A percentile compares a stretch with the other conserved stretches of the same genome.
Conservation (phyloP, 2,888 invertebrate genomes). For the Nomada flava region DNA sequence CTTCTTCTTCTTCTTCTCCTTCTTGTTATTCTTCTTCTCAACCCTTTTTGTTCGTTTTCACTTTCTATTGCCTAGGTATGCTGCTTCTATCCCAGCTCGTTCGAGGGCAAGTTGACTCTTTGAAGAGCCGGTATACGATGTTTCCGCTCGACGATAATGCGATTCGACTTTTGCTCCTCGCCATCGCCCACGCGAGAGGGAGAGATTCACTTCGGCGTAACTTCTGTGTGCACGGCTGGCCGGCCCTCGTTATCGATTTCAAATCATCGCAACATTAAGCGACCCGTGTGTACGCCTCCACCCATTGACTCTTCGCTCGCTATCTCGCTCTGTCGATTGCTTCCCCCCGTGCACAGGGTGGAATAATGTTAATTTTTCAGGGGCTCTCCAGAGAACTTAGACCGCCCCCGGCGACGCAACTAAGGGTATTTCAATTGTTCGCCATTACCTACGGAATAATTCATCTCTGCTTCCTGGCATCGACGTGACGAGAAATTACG, state of each 20-base stretch:
- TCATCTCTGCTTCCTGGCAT: slow-evolving; percentile 74
- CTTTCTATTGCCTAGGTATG: background rate
- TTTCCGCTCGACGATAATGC: slow-evolving; percentile 61
- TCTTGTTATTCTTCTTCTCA: slow-evolving; percentile 5
- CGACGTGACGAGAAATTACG: slow-evolving; percentile 75
- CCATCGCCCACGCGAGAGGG: slow-evolving; percentile 47
- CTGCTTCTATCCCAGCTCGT: background rate
- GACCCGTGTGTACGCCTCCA: slow-evolving; percentile 33
- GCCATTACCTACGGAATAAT: slow-evolving; percentile 77
- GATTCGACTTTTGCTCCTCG: slow-evolving; percentile 62
- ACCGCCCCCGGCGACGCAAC: slow-evolving; percentile 58
- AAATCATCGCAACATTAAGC: slow-evolving; percentile 76
- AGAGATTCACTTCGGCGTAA: slow-evolving; percentile 70
- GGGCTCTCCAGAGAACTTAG: slow-evolving; percentile 53
- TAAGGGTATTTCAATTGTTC: slow-evolving; percentile 77
- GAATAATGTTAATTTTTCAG: slow-evolving; percentile 74
- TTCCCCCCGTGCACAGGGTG: slow-evolving; percentile 5
- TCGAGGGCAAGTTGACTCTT: slow-evolving; percentile 55
- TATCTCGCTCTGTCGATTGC: slow-evolving; percentile 9
- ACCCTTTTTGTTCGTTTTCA: background rate
- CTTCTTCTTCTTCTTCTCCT: background rate
- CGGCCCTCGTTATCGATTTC: slow-evolving; percentile 77
- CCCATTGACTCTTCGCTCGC: slow-evolving; percentile 16
- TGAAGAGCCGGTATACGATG: slow-evolving; percentile 56
- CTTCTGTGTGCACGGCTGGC: slow-evolving; percentile 58